Evolutionary conservation across 1,140 invertebrate species (phyloP).

Genomic region (Notospermus geniculatus): DNA sequence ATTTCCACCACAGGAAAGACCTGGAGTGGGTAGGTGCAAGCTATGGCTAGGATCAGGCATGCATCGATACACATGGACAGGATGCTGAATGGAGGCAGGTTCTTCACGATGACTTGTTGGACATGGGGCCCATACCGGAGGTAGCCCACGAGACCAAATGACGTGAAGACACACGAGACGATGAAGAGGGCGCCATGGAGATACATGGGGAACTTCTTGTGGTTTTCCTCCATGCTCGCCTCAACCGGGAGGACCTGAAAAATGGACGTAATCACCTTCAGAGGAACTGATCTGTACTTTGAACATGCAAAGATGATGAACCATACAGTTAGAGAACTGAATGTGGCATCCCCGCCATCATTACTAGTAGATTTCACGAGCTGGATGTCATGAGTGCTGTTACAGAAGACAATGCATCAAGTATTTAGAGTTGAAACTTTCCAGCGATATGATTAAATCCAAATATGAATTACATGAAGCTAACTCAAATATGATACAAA

Average conservation of each 20-base stretch:
- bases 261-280: neutral
- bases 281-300: no score
- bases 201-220: slow-evolving; percentile 16
- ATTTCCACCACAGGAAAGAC: slow-evolving; percentile 50
- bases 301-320: no score
- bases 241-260: slow-evolving; percentile 24
- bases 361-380: no score
- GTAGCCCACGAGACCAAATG: slow-evolving; percentile 51
- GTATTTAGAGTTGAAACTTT: no score
- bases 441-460: no score
- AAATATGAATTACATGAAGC: no score
- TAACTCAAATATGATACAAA: no score
- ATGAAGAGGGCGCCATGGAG: slow-evolving; percentile 9
- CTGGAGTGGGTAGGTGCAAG: slow-evolving; percentile 50
- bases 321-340: no score
- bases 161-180: slow-evolving; percentile 22
- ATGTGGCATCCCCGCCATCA: no score
- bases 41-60: slow-evolving; percentile 41
- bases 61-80: slow-evolving; percentile 37
- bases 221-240: slow-evolving; percentile 23
- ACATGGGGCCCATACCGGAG: slow-evolving; percentile 39
- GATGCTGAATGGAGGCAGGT: slow-evolving; percentile 27
- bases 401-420: no score
- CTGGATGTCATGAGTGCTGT: no score
- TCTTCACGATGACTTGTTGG: slow-evolving; percentile 47